These are phyloP conservation scores for Octodonta nipae DNA, from an alignment of 2,888 invertebrate species.

Conservation along the genomic window DNA sequence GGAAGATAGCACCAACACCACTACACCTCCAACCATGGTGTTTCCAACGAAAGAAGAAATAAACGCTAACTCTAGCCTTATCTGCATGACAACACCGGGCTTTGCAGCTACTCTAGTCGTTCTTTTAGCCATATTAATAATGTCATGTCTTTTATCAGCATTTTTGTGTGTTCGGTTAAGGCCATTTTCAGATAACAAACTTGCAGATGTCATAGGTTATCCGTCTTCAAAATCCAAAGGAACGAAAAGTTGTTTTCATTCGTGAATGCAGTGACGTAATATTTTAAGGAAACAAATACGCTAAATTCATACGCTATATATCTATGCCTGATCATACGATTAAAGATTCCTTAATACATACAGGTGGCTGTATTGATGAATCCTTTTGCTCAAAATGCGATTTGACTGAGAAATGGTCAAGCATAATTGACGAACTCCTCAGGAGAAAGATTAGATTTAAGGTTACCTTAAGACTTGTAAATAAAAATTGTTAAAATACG, in stretches of 20 bases:
- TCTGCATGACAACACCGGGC: slow-evolving; percentile 90
- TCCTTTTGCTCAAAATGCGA: slow-evolving; percentile 3
- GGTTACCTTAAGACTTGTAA: slow-evolving; percentile 19
- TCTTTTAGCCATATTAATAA: slow-evolving; percentile 65
- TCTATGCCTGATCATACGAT: slow-evolving; percentile 19
- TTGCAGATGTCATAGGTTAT: slow-evolving; percentile 13
- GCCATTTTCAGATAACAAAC: slow-evolving; percentile 46
- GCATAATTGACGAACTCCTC: slow-evolving; percentile 15
- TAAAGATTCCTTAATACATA: slow-evolving; percentile 15
- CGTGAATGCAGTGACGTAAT: slow-evolving; percentile 30
- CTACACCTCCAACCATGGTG: slow-evolving; percentile 51
- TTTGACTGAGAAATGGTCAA: slow-evolving; percentile 19
- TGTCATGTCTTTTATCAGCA: slow-evolving; percentile 75
- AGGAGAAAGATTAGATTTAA: slow-evolving; percentile 14
- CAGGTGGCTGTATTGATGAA: not conserved
- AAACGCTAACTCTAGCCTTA: slow-evolving; percentile 41
- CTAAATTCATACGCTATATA: slow-evolving; percentile 9
- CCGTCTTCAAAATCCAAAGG: slow-evolving; percentile 14
- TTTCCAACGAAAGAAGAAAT: slow-evolving; percentile 53
- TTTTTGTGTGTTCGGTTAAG: slow-evolving; percentile 70
- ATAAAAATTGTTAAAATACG: slow-evolving; percentile 11
- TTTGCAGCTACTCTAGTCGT: slow-evolving; percentile 77
- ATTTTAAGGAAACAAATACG: slow-evolving; percentile 6
- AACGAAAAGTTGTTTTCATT: slow-evolving; percentile 55
- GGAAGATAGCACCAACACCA: slow-evolving; percentile 50